Evolutionary conservation across 2,888 invertebrate genomes (phyloP), one percentile per base, ranked within the genome.

Genomic region (Rhabditophanes sp.): DNA sequence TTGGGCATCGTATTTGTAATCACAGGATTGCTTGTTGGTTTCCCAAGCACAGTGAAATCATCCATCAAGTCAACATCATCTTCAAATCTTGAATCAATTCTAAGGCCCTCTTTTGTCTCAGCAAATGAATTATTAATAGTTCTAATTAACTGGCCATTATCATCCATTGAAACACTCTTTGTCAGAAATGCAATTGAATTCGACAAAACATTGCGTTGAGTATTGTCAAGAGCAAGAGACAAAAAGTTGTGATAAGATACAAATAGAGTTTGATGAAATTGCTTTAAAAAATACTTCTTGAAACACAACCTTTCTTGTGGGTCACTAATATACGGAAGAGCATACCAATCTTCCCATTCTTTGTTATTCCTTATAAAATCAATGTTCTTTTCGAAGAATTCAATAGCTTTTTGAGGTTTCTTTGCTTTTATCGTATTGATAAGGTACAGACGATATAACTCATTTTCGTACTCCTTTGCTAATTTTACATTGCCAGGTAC

Each of bases 191-290:
- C n/a, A n/a, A n/a, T n/a, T n/a, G n/a, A n/a, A n/a, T n/a, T n/a
- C n/a, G n/a, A n/a, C n/a, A n/a, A n/a, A n/a, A n/a, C n/a, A n/a
- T n/a, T n/a, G n/a, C n/a, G n/a, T n/a, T n/a, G n/a, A n/a, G n/a
- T n/a, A n/a, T n/a, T n/a, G n/a, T 78, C 77, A 51, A 79, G 82
- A 42, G 87, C 78, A 0, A 84, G 81, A 9, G 85, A 80, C 23
- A 93, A 71, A 62, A 90, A 80, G 69, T 90, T 90, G 66, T 87
- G 82, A 22, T 90, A 70, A 0, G 88, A 88, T 19, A 79, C 77
- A 35, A 84, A 70, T 53, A 85, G 76, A 18, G 83, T 85, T 65
- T 93, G 90, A 66, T 87, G 85, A 90, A 90, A 93, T 38, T 81
- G 81, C 44, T 80, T 77, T 6, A 80, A 81, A 68, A 85, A 93